Percentiles rank a stretch among this genome's conserved stretches.
Conservation (phyloP, 2,113 vertebrate genomes). For the Colaptes auratus region DNA sequence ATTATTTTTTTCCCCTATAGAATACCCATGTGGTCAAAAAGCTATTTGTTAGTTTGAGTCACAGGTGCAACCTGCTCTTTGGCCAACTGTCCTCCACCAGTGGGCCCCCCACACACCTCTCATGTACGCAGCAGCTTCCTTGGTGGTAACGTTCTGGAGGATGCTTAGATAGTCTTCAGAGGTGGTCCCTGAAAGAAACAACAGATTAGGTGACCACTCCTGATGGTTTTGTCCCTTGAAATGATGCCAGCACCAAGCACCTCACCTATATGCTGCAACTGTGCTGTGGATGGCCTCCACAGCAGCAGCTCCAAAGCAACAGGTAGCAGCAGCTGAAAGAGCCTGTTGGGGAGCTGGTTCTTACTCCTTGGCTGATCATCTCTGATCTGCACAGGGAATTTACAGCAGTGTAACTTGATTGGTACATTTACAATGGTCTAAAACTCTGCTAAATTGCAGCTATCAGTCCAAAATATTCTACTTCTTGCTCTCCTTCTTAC, state of each 20-base stretch:
- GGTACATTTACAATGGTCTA: background rate
- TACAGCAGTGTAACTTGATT: background rate
- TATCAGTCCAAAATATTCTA: background rate
- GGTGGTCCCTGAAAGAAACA: slow-evolving; percentile 59
- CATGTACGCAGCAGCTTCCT: slow-evolving; percentile 69
- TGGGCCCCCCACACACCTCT: slow-evolving; percentile 71
- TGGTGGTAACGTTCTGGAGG: slow-evolving; percentile 14
- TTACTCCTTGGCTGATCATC: background rate
- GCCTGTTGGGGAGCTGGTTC: background rate
- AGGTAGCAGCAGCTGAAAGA: background rate
- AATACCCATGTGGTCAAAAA: background rate
- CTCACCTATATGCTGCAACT: background rate
- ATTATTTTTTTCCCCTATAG: background rate
- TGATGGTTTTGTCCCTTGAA: background rate
- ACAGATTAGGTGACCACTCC: background rate
- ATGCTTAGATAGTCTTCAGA: slow-evolving; percentile 60
- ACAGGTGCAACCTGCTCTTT: background rate
- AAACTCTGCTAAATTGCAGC: background rate
- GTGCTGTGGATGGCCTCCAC: background rate
- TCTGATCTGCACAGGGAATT: background rate
- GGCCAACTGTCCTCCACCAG: background rate
- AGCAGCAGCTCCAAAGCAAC: background rate
- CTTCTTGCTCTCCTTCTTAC: background rate
- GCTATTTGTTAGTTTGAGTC: background rate
- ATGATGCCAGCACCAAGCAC: background rate